phyloP scores from a whole-genome alignment of 2,888 invertebrate species.

The Nyleta sp. region DNA sequence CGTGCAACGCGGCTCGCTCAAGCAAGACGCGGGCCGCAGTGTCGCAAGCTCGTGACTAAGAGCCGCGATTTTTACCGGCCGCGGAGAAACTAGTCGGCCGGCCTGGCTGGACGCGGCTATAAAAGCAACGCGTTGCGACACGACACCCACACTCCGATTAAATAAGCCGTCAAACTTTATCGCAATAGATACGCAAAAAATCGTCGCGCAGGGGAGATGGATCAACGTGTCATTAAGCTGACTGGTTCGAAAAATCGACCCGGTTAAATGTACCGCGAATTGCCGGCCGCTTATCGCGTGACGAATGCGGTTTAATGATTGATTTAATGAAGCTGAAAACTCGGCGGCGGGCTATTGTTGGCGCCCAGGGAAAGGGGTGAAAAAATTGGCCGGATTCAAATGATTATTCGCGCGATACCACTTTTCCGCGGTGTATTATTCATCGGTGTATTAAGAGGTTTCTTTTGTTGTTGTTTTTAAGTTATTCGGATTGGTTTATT shows the following conservation, averaged over 20 bases:
- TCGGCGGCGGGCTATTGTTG: constrained; percentile 30
- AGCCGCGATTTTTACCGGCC: constrained; percentile 77
- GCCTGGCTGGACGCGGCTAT: constrained; percentile 70
- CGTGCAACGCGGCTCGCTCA: constrained; percentile 75
- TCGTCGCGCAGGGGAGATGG: constrained; percentile 40
- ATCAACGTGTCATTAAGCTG: constrained; percentile 56
- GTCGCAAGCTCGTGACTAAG: constrained; percentile 81
- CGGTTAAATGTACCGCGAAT: constrained; percentile 49
- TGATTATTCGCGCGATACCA: background rate
- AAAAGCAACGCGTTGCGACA: constrained; percentile 78
- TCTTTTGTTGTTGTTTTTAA: too few species aligned
- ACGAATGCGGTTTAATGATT: constrained; percentile 59
- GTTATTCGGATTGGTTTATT: too few species aligned
- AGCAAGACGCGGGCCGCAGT: constrained; percentile 75
- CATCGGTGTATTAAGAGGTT: too few species aligned
- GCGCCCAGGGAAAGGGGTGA: constrained; percentile 4
- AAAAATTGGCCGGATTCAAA: constrained; percentile 28
- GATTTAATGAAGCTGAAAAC: constrained; percentile 59
- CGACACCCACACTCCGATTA: constrained; percentile 79
- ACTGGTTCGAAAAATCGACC: constrained; percentile 49
- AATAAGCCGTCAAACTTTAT: constrained; percentile 68
- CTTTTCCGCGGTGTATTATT: too few species aligned
- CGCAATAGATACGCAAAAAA: constrained; percentile 51
- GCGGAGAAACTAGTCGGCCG: constrained; percentile 52
- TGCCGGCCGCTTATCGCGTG: constrained; percentile 52